phyloP scores from a whole-genome alignment of 2,113 vertebrate genomes.

The Penelope pileata region DNA sequence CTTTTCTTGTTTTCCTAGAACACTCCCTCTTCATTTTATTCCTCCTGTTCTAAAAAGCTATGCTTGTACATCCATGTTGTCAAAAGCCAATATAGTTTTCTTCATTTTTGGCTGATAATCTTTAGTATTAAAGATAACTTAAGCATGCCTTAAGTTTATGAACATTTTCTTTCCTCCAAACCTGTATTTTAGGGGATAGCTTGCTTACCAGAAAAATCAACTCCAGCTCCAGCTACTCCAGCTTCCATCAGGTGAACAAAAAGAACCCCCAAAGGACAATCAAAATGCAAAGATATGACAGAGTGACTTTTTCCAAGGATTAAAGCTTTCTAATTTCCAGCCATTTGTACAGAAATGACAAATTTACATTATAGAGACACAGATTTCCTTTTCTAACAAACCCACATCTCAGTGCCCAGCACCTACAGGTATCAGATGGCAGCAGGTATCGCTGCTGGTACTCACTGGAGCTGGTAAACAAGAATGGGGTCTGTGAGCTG shows the following conservation, averaged over 20 bases:
- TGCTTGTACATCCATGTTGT: neutral
- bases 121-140: too few relatives aligned
- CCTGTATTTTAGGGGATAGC: neutral
- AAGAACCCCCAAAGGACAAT: neutral
- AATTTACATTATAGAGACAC: neutral
- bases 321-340: neutral
- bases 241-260: neutral
- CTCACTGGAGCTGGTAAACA: neutral
- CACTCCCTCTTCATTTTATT: neutral
- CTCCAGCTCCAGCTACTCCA: neutral
- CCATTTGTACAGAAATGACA: neutral
- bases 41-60: neutral
- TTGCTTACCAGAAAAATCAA: neutral
- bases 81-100: neutral
- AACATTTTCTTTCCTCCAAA: neutral
- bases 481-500: neutral
- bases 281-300: neutral
- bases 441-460: neutral
- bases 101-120: neutral
- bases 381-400: neutral
- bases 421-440: neutral
- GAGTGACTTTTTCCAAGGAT: neutral
- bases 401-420: neutral
- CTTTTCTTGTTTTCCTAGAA: neutral
- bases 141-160: neutral